Evolutionary conservation across 2,113 vertebrate genomes (phyloP), one percentile per base, ranked within the genome.

Genomic region (Crotalus tigris): DNA sequence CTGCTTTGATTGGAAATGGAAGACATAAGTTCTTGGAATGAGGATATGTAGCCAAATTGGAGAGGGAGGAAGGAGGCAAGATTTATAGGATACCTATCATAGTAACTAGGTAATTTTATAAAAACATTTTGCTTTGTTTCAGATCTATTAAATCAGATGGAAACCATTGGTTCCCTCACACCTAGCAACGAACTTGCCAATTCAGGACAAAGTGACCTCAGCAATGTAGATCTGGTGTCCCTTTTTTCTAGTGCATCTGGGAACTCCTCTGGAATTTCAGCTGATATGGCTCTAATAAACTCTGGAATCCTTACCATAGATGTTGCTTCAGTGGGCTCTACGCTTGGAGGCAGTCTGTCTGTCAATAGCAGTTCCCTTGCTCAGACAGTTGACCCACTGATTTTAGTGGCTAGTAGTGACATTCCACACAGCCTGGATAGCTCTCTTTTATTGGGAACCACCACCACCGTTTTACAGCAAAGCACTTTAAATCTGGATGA

Each of bases 241-340:
- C 98, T 99, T 15, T 99, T 99, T 96, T 98, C 98, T 19, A 98
- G 97, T 0, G 96, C 98, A 19, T 98, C 98, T 0, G 97, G 97
- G 9, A 97, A 96, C 57, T 85, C 94, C 0, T 96, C 97, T 0
- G 96, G 98, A 3, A 98, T 98, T 86, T 95, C 98, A 3, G 96
- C 98, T 6, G 99, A 99, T 89, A 97, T 99, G 93, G 98, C 98
- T 0, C 92, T 99, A 54, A 98, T 99, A 93, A 98, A 97, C 96
- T 98, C 99, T 0, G 98, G 99, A 29, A 99, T 99, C 89, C 97
- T 99, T 92, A 99, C 99, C 0, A 98, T 99, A 0, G 99, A 99
- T 21, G 98, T 99, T 0, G 97, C 98, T 58, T 98, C 99, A 0
- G 98, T 98, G 49, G 97, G 98, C 46, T 96, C 98, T 0, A 96